These are phyloP conservation scores for Ceryle rudis DNA, from an alignment of 2,797 vertebrate species.

Conservation along the genomic window DNA sequence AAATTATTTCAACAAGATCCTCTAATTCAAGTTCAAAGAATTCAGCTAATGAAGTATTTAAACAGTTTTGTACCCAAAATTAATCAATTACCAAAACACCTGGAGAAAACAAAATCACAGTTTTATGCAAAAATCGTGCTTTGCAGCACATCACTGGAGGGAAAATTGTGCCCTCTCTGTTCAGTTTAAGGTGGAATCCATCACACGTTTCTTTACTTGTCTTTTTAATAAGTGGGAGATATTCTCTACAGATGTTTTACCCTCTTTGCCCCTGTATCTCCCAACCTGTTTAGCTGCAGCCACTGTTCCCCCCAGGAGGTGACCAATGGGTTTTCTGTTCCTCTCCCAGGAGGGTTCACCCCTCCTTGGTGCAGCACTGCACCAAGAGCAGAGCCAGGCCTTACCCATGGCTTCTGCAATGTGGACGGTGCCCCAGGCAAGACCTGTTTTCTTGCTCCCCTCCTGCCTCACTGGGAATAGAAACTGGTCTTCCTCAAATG, in stretches of 20 bases:
- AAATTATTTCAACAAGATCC: neutral
- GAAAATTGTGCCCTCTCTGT: neutral
- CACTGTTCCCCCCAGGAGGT: neutral
- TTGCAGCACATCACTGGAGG: rapidly evolving
- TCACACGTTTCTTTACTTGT: neutral
- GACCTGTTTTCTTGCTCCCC: rapidly evolving
- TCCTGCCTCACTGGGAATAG: neutral
- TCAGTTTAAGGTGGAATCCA: neutral
- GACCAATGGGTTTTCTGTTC: neutral
- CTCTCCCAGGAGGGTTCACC: neutral
- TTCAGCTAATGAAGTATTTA: constrained; percentile 2
- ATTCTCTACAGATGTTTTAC: neutral
- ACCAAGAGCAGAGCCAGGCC: neutral
- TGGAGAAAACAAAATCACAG: neutral
- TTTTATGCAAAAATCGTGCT: neutral
- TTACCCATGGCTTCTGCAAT: neutral
- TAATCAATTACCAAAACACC: constrained; percentile 11
- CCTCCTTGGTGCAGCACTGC: rapidly evolving
- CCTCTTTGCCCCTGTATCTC: neutral
- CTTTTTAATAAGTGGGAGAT: neutral
- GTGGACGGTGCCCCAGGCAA: neutral
- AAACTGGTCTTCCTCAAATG: neutral
- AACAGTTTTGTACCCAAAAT: neutral
- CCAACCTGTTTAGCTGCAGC: neutral
- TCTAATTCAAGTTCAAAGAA: neutral